These are phyloP conservation scores for Etia nguti DNA, from an alignment of 2,113 vertebrate species.

Conservation along the genomic window DNA sequence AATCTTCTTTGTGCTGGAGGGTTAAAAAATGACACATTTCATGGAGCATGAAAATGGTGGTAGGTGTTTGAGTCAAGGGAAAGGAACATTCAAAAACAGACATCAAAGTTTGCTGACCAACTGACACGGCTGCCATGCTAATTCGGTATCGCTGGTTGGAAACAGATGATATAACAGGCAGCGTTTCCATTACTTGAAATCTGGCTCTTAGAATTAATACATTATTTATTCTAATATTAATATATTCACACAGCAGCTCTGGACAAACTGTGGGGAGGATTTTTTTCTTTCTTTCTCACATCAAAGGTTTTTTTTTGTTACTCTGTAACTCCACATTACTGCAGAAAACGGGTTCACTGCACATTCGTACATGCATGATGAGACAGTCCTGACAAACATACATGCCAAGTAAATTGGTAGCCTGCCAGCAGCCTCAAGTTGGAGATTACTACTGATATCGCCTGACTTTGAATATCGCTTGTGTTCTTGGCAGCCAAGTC, in stretches of 20 bases:
- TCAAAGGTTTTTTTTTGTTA: not conserved
- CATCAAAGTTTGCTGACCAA: not conserved
- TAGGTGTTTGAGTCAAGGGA: not conserved
- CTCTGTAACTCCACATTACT: constrained; percentile 6
- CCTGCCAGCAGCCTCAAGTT: constrained; percentile 46
- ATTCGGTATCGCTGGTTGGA: not conserved
- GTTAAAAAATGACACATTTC: not conserved
- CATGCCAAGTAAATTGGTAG: constrained; percentile 56
- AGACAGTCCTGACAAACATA: constrained; percentile 47
- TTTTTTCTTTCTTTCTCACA: not conserved
- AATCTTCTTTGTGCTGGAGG: not conserved
- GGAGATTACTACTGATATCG: constrained; percentile 26
- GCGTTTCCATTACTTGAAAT: not conserved
- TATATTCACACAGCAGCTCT: not conserved
- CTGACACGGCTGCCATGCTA: not conserved
- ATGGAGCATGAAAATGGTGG: not conserved
- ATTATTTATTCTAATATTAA: not conserved
- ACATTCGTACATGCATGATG: constrained; percentile 43
- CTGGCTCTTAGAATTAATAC: not conserved
- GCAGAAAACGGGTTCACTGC: constrained; percentile 48
- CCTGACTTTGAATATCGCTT: constrained; percentile 28
- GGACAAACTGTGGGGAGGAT: not conserved
- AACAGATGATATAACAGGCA: not conserved
- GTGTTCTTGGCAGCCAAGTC: constrained; percentile 50
- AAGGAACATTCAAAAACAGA: not conserved